Percentiles rank a stretch among this genome's conserved stretches.
Evolutionary conservation across 2,888 invertebrate genomes (phyloP).

Genomic region (Caenorhabditis plicata): DNA sequence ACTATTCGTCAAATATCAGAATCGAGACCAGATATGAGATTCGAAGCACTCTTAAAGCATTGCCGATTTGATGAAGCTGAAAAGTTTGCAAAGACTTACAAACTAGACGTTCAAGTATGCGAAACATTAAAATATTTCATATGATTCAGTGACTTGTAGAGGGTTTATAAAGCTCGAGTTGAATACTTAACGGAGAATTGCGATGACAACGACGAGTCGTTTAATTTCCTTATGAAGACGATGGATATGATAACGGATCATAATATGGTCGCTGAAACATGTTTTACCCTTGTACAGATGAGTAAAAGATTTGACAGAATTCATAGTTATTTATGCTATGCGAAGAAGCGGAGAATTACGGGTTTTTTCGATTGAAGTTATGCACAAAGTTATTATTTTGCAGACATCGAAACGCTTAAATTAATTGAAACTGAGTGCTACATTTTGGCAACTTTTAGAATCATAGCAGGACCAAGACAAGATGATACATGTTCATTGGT

Average conservation of each 20-base stretch:
- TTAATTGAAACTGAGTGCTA: slow-evolving; percentile 20
- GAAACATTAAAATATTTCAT: no score
- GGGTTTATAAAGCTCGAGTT: slow-evolving; percentile 23
- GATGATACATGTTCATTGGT: no score
- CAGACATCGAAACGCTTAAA: slow-evolving; percentile 27
- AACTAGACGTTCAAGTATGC: slow-evolving; percentile 41
- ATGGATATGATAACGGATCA: slow-evolving; percentile 34
- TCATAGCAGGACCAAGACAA: slow-evolving; percentile 25
- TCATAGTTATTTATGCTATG: slow-evolving; percentile 23
- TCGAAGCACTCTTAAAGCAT: slow-evolving; percentile 25
- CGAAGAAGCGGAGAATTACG: slow-evolving; percentile 26
- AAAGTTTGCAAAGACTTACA: slow-evolving; percentile 35
- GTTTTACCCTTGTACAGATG: slow-evolving; percentile 21
- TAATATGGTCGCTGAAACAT: slow-evolving; percentile 37
- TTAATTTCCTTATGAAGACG: slow-evolving; percentile 22
- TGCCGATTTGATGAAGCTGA: slow-evolving; percentile 45
- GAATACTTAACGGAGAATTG: slow-evolving; percentile 16
- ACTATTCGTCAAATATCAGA: slow-evolving; percentile 26
- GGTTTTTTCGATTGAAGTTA: no score
- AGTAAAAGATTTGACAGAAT: slow-evolving; percentile 32
- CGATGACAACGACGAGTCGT: slow-evolving; percentile 23
- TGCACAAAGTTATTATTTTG: no score
- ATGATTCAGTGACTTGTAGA: no score
- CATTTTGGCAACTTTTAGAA: slow-evolving; percentile 35
- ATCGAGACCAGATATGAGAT: slow-evolving; percentile 29